These are phyloP conservation scores for Centropus bengalensis DNA, from an alignment of 2,113 vertebrate genomes.

Conservation along the genomic window DNA sequence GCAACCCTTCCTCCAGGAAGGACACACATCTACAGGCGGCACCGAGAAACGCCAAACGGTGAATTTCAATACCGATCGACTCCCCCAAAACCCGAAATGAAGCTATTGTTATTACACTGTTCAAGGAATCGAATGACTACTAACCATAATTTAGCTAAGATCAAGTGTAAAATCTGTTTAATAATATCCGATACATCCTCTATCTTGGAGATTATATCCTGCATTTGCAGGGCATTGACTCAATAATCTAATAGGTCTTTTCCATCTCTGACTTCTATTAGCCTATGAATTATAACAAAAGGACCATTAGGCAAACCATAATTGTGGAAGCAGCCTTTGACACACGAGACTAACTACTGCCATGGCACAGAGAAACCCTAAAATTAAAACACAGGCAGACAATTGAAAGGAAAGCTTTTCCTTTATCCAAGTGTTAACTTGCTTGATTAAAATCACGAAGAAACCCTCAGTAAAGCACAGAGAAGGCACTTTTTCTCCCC, in stretches of 20 bases:
- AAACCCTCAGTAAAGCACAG: not conserved
- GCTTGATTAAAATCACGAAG: not conserved
- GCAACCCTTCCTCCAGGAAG: not conserved
- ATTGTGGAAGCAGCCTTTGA: constrained; percentile 72
- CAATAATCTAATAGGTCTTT: constrained; percentile 68
- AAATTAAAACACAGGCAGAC: constrained; percentile 46
- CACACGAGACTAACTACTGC: constrained; percentile 47
- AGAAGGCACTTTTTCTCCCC: not conserved
- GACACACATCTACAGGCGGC: not conserved
- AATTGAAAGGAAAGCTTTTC: constrained; percentile 7
- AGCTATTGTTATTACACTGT: constrained; percentile 11
- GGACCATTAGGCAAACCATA: constrained; percentile 70
- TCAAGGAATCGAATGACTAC: not conserved
- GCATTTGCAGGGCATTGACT: constrained; percentile 67
- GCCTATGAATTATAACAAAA: constrained; percentile 72
- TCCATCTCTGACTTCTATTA: constrained; percentile 73
- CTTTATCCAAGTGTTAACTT: not conserved
- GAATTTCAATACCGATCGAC: not conserved
- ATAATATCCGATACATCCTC: constrained; percentile 37
- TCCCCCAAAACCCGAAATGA: not conserved
- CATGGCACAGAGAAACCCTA: not conserved
- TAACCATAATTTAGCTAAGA: constrained; percentile 47
- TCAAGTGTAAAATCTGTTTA: constrained; percentile 62
- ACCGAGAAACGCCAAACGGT: not conserved
- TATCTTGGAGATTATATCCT: constrained; percentile 48